Conservation (phyloP, 2,113 vertebrate species). For the Caloenas nicobarica region DNA sequence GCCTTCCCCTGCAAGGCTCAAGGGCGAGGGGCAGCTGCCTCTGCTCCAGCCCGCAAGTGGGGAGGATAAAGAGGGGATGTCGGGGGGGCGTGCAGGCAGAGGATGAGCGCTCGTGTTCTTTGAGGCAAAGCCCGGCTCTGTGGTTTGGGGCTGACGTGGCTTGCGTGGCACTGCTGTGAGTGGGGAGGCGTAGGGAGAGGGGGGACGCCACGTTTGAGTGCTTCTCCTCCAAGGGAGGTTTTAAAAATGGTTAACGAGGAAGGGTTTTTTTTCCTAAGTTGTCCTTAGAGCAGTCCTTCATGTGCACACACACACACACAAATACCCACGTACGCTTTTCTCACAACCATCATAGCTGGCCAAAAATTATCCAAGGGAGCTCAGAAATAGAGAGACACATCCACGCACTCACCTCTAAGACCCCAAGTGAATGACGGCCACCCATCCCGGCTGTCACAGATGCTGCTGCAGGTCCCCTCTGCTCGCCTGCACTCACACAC, state of each 20-base stretch:
- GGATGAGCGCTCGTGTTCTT: not conserved
- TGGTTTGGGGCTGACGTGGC: not conserved
- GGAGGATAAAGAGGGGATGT: not conserved
- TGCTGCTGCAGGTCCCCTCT: accelerated
- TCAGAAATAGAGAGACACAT: accelerated
- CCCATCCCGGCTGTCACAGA: not conserved
- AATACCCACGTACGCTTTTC: not conserved
- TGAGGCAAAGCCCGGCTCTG: not conserved
- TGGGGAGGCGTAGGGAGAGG: not conserved
- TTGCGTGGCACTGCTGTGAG: not conserved
- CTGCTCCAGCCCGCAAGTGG: not conserved
- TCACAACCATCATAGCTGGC: not conserved
- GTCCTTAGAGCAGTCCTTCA: not conserved
- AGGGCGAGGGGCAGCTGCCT: not conserved
- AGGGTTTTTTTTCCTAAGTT: not conserved
- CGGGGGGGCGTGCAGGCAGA: not conserved
- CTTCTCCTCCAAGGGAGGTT: not conserved
- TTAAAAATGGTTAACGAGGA: not conserved
- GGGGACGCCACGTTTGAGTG: accelerated
- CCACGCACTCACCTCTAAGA: not conserved
- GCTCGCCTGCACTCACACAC: not conserved
- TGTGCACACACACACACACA: no score
- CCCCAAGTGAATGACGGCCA: not conserved
- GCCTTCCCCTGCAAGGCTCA: not conserved
- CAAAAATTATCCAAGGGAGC: not conserved